phyloP scores from a whole-genome alignment of 2,113 vertebrate species.

The Plecturocebus donacophilus region DNA sequence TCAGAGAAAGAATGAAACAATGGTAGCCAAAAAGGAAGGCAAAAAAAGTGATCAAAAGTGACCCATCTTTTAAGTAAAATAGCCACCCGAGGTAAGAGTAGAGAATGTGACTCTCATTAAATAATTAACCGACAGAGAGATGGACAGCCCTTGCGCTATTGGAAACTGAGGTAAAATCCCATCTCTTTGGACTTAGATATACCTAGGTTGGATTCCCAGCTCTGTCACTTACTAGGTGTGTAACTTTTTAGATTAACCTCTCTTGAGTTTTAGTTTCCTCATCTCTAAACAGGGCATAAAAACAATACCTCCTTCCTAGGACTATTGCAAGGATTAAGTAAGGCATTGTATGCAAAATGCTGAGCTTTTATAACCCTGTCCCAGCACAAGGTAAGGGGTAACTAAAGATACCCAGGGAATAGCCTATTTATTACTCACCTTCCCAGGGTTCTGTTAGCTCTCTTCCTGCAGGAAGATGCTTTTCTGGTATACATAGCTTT shows the following conservation, averaged over 20 bases:
- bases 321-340: neutral
- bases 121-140: neutral
- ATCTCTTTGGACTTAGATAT: neutral
- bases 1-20: conserved; percentile 13
- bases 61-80: neutral
- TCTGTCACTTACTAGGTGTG: neutral
- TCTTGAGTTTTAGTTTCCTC: neutral
- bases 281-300: neutral
- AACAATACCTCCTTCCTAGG: neutral
- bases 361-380: neutral
- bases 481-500: neutral
- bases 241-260: neutral
- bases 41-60: neutral
- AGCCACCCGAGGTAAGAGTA: neutral
- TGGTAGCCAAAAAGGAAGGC: neutral
- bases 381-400: neutral
- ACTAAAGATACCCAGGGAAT: too few relatives aligned
- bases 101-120: neutral
- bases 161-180: neutral
- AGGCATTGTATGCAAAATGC: neutral
- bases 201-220: neutral
- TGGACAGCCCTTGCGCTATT: neutral
- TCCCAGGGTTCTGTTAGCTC: neutral
- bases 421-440: neutral
- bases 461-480: neutral